Conservation (phyloP, 2,797 vertebrate genomes). For the Pipistrellus pygmaeus region DNA sequence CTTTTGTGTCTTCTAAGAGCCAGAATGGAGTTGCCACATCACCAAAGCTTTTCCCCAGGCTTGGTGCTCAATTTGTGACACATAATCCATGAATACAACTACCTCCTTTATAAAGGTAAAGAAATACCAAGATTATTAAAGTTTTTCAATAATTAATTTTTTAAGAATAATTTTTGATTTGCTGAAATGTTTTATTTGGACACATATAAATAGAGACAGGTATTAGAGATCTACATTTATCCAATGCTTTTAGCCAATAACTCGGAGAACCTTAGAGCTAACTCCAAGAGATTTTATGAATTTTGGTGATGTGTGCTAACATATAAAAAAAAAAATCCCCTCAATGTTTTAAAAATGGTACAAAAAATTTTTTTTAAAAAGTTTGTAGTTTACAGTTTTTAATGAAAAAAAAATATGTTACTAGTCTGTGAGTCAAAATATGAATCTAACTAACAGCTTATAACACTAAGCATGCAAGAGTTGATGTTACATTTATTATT, state of each 20-base stretch:
- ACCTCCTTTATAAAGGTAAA: constrained; percentile 75
- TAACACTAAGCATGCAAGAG: background rate
- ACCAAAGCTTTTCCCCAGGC: background rate
- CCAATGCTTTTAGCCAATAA: background rate
- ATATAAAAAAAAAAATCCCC: constrained; percentile 1
- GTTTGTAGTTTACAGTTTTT: constrained; percentile 16
- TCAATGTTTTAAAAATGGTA: constrained; percentile 52
- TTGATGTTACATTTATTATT: constrained; percentile 5
- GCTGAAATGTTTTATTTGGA: constrained; percentile 12
- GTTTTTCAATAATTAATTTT: background rate
- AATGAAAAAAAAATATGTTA: constrained; percentile 25
- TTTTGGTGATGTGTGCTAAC: background rate
- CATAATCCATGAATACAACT: background rate
- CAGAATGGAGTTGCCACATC: background rate
- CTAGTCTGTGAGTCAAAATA: constrained; percentile 26
- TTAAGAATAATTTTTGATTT: constrained; percentile 12
- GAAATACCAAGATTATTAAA: constrained; percentile 59
- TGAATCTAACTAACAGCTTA: constrained; percentile 31
- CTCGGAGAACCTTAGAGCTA: constrained; percentile 12
- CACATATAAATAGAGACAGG: background rate
- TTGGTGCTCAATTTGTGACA: constrained; percentile 61
- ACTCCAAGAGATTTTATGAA: background rate
- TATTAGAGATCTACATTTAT: constrained; percentile 4
- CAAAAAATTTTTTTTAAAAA: background rate
- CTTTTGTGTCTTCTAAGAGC: background rate